These are phyloP conservation scores for Egretta garzetta DNA, from an alignment of 2,113 vertebrate genomes.

Conservation along the genomic window DNA sequence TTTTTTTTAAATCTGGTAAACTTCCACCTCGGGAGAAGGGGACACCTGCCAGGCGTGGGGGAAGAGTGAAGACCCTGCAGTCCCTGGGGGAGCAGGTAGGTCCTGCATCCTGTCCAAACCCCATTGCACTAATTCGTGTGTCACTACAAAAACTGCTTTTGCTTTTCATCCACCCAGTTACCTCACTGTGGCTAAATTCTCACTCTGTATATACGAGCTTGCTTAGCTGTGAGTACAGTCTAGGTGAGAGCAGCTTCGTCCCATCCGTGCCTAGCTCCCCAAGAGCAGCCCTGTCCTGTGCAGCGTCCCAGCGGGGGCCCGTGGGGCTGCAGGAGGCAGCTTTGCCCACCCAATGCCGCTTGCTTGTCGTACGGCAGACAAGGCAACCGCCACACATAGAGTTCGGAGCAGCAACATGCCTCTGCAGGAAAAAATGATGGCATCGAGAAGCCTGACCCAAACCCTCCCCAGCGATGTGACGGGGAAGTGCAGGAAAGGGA, in stretches of 20 bases:
- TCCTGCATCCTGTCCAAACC: not conserved
- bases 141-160: not conserved
- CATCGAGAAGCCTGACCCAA: not conserved
- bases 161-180: not conserved
- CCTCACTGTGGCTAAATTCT: not conserved
- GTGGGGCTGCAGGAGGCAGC: not conserved
- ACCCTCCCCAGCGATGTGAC: not conserved
- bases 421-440: not conserved
- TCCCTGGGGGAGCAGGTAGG: not conserved
- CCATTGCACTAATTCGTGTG: not conserved
- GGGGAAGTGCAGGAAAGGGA: not conserved
- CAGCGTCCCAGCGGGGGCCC: accelerated
- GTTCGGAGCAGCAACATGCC: not conserved
- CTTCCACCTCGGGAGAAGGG: not conserved
- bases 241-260: not conserved
- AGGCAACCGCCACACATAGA: accelerated
- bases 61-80: not conserved
- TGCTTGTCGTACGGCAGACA: not conserved
- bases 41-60: accelerated
- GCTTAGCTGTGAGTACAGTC: not conserved
- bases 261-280: accelerated
- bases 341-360: accelerated
- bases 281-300: not conserved
- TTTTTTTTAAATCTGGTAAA: not conserved
- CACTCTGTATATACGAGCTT: accelerated